Conservation (phyloP, 2,797 vertebrate genomes). For the Dermochelys coriacea region DNA sequence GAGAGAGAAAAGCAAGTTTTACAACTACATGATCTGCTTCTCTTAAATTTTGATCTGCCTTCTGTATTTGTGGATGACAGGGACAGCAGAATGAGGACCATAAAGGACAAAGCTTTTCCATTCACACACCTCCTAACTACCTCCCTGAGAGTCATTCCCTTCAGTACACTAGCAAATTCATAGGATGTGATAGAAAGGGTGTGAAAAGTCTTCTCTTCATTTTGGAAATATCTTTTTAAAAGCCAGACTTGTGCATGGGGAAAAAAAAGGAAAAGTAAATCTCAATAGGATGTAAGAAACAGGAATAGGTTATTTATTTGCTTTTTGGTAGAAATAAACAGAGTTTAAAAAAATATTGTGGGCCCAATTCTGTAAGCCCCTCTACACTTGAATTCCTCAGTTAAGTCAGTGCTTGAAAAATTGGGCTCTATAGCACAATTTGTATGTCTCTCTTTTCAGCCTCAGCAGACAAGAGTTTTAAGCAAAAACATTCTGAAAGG, state of each 20-base stretch:
- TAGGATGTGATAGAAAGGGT: conserved; percentile 14
- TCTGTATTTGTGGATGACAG: conserved; percentile 44
- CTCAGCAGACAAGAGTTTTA: not conserved
- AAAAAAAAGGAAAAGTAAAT: not conserved
- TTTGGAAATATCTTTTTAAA: not conserved
- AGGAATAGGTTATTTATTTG: not conserved
- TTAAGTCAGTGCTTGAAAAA: not conserved
- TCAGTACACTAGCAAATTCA: conserved; percentile 35
- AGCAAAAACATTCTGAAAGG: not conserved
- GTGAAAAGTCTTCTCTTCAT: not conserved
- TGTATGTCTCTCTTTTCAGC: not conserved
- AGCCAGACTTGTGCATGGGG: not conserved
- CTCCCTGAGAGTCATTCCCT: conserved; percentile 40
- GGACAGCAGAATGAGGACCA: conserved; percentile 43
- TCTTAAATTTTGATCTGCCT: conserved; percentile 64
- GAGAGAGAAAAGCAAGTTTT: conserved; percentile 59
- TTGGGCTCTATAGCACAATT: not conserved
- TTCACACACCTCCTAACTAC: conserved; percentile 51
- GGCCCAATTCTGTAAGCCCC: not conserved
- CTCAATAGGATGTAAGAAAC: conserved; percentile 1
- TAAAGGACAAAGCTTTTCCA: conserved; percentile 68
- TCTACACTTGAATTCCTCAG: not conserved
- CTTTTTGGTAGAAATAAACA: not conserved
- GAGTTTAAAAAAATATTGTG: not conserved
- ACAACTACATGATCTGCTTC: conserved; percentile 52